These are phyloP conservation scores for Rhagophthalmus giganteus DNA, from an alignment of 2,888 invertebrate species.

Conservation along the genomic window DNA sequence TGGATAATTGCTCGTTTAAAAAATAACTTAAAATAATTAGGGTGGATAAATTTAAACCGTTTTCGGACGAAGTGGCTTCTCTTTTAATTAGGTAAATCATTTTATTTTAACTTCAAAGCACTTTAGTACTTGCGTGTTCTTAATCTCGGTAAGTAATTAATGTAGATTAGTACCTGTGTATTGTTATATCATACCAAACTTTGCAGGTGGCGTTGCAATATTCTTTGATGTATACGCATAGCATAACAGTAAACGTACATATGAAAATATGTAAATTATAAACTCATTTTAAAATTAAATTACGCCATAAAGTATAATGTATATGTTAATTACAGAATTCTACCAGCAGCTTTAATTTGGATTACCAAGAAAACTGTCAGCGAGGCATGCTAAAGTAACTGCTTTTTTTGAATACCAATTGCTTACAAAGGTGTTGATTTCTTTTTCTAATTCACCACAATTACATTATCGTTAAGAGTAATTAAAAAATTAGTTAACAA, in stretches of 20 bases:
- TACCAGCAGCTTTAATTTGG: conserved; percentile 16
- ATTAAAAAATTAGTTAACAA: no score
- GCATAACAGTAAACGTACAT: conserved; percentile 8
- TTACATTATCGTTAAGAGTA: no score
- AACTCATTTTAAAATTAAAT: conserved; percentile 16
- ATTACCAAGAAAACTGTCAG: conserved; percentile 20
- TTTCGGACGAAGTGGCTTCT: no score
- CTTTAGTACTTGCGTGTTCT: no score
- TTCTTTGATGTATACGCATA: conserved; percentile 11
- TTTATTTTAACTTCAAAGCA: conserved; percentile 1
- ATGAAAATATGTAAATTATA: conserved; percentile 22
- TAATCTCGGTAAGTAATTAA: conserved; percentile 3
- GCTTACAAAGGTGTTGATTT: no score
- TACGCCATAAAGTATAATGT: conserved; percentile 17
- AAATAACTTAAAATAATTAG: no score
- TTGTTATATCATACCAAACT: not conserved
- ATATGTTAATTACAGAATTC: conserved; percentile 19
- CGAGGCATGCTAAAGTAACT: conserved; percentile 6
- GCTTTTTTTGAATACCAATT: conserved; percentile 1
- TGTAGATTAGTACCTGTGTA: conserved; percentile 1
- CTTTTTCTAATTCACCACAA: no score
- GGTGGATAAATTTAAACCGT: no score
- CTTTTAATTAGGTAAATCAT: no score
- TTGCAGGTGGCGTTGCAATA: conserved; percentile 6
- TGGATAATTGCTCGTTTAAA: no score